phyloP scores from a whole-genome alignment of 2,888 invertebrate genomes.

The Drosophila birchii region DNA sequence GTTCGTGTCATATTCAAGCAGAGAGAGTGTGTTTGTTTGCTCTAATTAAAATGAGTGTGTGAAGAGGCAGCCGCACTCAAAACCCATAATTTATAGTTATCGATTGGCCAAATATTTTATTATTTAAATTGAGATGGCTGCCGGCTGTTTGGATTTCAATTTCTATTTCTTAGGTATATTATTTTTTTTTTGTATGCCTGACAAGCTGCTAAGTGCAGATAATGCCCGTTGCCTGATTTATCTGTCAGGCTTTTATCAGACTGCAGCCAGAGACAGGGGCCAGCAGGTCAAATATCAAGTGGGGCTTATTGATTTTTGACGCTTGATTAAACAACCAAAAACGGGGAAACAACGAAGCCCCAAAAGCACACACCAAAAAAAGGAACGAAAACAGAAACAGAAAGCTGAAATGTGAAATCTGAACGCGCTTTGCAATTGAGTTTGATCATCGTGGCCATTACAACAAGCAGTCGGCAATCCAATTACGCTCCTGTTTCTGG shows the following conservation, averaged over 20 bases:
- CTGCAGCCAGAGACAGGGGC: slow-evolving; percentile 29
- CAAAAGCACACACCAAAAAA: neutral
- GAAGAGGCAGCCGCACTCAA: neutral
- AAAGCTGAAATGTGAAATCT: slow-evolving; percentile 22
- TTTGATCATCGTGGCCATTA: slow-evolving; percentile 50
- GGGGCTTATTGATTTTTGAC: slow-evolving; percentile 60
- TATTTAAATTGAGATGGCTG: slow-evolving; percentile 55
- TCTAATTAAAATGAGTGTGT: slow-evolving; percentile 45
- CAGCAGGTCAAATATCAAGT: slow-evolving; percentile 27
- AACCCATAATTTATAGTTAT: slow-evolving; percentile 52
- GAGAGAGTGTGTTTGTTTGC: slow-evolving; percentile 18
- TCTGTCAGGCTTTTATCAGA: slow-evolving; percentile 30
- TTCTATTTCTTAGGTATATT: neutral
- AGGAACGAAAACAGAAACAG: neutral
- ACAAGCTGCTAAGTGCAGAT: slow-evolving; percentile 33
- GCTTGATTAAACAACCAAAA: slow-evolving; percentile 62
- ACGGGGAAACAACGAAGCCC: slow-evolving; percentile 1
- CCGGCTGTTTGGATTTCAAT: slow-evolving; percentile 38
- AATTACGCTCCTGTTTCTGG: slow-evolving; percentile 61
- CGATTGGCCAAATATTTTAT: slow-evolving; percentile 52
- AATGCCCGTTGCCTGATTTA: slow-evolving; percentile 37
- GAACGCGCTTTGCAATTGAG: slow-evolving; percentile 50
- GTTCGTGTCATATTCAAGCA: slow-evolving; percentile 2
- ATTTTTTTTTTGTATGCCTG: neutral
- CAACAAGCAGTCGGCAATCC: slow-evolving; percentile 52